Percentiles rank a stretch among this genome's conserved stretches.
These are phyloP conservation scores for Drosophila ezoana DNA, from an alignment of 2,888 invertebrate species.

Conservation along the genomic window DNA sequence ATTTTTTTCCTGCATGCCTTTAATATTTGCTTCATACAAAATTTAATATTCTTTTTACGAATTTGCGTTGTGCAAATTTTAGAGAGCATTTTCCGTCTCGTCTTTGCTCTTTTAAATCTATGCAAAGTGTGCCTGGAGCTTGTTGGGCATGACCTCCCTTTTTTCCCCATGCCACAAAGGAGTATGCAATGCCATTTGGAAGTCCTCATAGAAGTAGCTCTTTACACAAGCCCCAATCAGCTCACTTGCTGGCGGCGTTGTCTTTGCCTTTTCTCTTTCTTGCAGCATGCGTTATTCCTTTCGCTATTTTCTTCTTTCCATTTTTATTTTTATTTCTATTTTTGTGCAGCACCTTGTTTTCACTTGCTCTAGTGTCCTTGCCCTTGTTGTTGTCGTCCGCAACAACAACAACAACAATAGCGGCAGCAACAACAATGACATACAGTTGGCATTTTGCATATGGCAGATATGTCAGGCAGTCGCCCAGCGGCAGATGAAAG, in stretches of 20 bases:
- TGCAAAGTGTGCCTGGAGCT: slow-evolving; percentile 35
- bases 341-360: slow-evolving; percentile 60
- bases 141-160: background rate
- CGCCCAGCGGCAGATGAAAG: slow-evolving; percentile 34
- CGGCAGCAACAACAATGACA: slow-evolving; percentile 30
- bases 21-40: background rate
- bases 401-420: slow-evolving; percentile 18
- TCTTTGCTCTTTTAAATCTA: slow-evolving; percentile 24
- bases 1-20: too few species aligned
- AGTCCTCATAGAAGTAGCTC: slow-evolving; percentile 50
- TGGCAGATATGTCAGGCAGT: slow-evolving; percentile 59
- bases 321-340: slow-evolving; percentile 12
- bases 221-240: slow-evolving; percentile 51
- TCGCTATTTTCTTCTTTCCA: background rate
- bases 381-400: slow-evolving; percentile 56
- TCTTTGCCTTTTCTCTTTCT: slow-evolving; percentile 27
- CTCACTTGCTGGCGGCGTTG: slow-evolving; percentile 48
- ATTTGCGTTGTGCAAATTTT: slow-evolving; percentile 15
- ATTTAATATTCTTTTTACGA: slow-evolving; percentile 30
- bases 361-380: slow-evolving; percentile 65
- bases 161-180: slow-evolving; percentile 7
- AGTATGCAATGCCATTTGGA: slow-evolving; percentile 58
- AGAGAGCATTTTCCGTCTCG: slow-evolving; percentile 13
- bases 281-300: background rate
- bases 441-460: slow-evolving; percentile 66